These are phyloP conservation scores for Malurus splendens DNA, from an alignment of 2,797 vertebrate genomes.

Conservation along the genomic window DNA sequence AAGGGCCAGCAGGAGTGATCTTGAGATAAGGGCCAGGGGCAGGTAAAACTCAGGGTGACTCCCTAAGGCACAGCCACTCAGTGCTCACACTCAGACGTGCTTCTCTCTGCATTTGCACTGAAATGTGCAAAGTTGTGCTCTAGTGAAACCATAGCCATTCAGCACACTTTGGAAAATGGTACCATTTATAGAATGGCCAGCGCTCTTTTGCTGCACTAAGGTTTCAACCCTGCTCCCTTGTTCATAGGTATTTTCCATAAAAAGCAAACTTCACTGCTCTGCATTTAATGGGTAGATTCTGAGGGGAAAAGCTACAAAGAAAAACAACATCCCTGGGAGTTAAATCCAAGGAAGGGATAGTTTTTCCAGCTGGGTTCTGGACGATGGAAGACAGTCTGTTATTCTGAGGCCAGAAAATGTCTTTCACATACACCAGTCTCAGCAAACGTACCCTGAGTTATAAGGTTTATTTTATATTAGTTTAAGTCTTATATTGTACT, in stretches of 20 bases:
- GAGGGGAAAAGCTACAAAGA: not conserved
- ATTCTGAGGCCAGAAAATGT: not conserved
- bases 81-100: fast-evolving
- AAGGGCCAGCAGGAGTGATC: not conserved
- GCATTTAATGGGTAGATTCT: not conserved
- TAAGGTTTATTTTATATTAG: not conserved
- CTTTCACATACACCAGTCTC: not conserved
- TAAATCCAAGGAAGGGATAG: not conserved
- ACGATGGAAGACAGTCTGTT: not conserved
- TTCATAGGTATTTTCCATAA: not conserved
- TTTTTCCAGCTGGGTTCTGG: not conserved
- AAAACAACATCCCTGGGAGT: not conserved
- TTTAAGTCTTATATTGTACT: not conserved
- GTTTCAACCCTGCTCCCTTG: not conserved
- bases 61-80: not conserved
- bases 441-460: not conserved
- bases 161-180: not conserved
- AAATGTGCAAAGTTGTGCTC: not conserved
- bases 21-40: not conserved
- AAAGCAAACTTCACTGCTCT: not conserved
- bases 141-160: not conserved
- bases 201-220: not conserved
- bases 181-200: not conserved
- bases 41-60: not conserved
- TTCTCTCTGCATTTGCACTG: not conserved